Evolutionary conservation across 2,888 invertebrate species (phyloP).

Genomic region (Nezara viridula): DNA sequence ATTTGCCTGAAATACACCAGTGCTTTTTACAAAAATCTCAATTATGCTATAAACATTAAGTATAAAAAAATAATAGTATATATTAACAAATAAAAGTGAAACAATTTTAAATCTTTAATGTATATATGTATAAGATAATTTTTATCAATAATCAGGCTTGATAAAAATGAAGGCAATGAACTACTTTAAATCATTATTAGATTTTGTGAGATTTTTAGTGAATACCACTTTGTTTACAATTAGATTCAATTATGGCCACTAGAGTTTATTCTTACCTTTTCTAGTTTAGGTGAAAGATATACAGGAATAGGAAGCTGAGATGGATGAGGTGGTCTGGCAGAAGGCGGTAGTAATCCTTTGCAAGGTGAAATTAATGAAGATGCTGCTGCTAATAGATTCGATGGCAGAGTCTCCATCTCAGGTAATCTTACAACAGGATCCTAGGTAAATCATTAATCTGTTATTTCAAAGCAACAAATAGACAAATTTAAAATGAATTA

Average conservation of each 20-base stretch:
- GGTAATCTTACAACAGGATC: constrained; percentile 61
- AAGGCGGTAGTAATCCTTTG: constrained; percentile 63
- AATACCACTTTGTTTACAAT: no score
- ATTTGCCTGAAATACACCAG: no score
- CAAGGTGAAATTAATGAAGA: constrained; percentile 63
- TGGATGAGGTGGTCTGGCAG: constrained; percentile 63
- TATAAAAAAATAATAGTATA: no score
- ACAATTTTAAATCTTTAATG: no score
- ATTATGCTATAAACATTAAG: no score
- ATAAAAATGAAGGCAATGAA: no score
- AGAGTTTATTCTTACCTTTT: constrained; percentile 4
- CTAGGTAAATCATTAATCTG: constrained; percentile 53
- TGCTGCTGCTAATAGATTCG: constrained; percentile 56
- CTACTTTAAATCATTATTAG: no score
- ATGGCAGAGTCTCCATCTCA: constrained; percentile 62
- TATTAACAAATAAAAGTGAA: no score
- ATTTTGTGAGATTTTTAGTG: no score
- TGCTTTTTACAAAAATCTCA: no score
- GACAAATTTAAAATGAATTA: background rate
- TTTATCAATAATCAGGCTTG: no score
- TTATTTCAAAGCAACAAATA: background rate
- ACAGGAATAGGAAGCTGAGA: constrained; percentile 65
- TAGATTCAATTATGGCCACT: background rate
- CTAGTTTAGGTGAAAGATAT: constrained; percentile 50
- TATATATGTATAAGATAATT: no score